Evolutionary conservation across 2,888 invertebrate genomes (phyloP).

Genomic region (Eupithecia exiguata): DNA sequence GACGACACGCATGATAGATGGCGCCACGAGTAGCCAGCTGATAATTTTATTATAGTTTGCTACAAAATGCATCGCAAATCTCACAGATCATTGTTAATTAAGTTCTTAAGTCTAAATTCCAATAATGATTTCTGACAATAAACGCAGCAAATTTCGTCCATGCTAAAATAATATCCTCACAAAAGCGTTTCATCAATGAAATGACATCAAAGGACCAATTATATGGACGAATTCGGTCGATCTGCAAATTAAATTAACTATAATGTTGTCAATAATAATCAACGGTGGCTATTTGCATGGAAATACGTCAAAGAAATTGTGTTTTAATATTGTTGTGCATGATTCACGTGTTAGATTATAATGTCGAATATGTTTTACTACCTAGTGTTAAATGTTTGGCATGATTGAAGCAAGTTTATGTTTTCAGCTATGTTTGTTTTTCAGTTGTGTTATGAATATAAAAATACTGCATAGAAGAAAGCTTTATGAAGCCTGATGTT

Average conservation of each 20-base stretch:
- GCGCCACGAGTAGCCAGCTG: constrained; percentile 55
- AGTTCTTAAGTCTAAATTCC: constrained; percentile 29
- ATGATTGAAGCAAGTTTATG: neutral
- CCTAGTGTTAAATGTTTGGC: constrained; percentile 7
- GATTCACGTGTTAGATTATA: neutral
- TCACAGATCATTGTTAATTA: constrained; percentile 35
- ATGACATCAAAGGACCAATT: constrained; percentile 32
- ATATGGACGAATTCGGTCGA: constrained; percentile 35
- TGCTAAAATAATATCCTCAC: neutral
- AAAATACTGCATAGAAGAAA: neutral
- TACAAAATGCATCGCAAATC: constrained; percentile 35
- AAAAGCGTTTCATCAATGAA: constrained; percentile 9
- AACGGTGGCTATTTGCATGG: constrained; percentile 21
- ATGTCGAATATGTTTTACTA: neutral
- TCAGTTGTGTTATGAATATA: neutral
- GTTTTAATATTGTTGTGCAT: neutral
- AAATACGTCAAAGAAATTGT: neutral
- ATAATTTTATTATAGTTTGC: constrained; percentile 28
- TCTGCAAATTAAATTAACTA: constrained; percentile 29
- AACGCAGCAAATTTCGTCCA: neutral
- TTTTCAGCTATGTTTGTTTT: neutral
- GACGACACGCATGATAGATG: constrained; percentile 66
- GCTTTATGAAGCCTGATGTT: neutral
- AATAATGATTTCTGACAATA: constrained; percentile 9
- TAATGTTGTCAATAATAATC: constrained; percentile 3